Evolutionary conservation across 2,113 vertebrate genomes (phyloP).

Genomic region (Elgaria multicarinata): DNA sequence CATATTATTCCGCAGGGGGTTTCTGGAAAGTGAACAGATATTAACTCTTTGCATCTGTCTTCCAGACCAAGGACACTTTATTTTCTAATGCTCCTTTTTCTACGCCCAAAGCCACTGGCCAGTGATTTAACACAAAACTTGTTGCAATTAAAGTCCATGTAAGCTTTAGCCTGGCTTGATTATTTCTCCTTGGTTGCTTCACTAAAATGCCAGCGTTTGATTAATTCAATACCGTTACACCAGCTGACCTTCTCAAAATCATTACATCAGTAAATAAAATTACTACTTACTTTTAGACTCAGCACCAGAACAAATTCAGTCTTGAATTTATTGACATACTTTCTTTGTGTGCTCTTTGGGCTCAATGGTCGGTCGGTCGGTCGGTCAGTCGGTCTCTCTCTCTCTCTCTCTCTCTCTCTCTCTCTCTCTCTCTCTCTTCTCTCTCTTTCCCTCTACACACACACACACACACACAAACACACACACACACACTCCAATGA

Average conservation of each 20-base stretch:
- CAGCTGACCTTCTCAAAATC: constrained; percentile 47
- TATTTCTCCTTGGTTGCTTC: constrained; percentile 12
- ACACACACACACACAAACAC: neutral
- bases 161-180: constrained; percentile 2
- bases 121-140: constrained; percentile 30
- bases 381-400: too few species aligned
- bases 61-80: constrained; percentile 24
- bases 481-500: neutral
- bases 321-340: neutral
- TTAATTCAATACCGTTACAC: neutral
- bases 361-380: too few species aligned
- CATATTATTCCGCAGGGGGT: constrained; percentile 2
- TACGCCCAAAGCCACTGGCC: neutral
- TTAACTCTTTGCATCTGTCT: constrained; percentile 7
- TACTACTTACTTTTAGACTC: constrained; percentile 7
- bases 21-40: constrained; percentile 11
- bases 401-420: constrained; percentile 32
- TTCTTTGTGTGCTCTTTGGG: neutral
- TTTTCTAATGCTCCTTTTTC: constrained; percentile 5
- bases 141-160: neutral
- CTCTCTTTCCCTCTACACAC: too few species aligned
- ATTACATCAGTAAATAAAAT: constrained; percentile 50
- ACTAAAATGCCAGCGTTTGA: constrained; percentile 24
- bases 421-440: neutral
- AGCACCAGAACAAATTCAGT: neutral